Conservation (phyloP, 2,113 vertebrate genomes). For the Caranx melampygus region DNA sequence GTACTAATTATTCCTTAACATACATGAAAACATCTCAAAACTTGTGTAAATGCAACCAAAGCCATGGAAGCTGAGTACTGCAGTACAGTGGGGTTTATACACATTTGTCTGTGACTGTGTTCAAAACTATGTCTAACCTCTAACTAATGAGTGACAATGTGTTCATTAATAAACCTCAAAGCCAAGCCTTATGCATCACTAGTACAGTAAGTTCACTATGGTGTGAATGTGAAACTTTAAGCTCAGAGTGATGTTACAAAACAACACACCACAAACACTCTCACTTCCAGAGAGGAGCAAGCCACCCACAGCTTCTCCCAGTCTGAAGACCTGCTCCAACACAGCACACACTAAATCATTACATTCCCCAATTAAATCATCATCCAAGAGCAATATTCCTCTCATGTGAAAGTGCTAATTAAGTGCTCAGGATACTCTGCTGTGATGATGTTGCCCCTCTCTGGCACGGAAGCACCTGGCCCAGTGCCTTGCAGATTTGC, state of each 20-base stretch:
- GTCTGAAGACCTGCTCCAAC: conserved; percentile 60
- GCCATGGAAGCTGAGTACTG: too few species aligned
- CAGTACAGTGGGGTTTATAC: too few species aligned
- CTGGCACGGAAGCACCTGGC: conserved; percentile 57
- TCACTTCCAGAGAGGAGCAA: conserved; percentile 15
- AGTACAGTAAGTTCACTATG: background rate
- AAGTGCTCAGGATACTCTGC: conserved; percentile 56
- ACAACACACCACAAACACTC: conserved; percentile 12
- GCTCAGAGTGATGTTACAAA: conserved; percentile 33
- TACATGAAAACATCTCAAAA: too few species aligned
- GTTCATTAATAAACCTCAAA: background rate
- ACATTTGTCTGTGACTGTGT: too few species aligned
- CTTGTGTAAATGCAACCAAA: too few species aligned
- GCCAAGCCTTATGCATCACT: background rate
- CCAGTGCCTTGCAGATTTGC: background rate
- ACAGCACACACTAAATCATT: conserved; percentile 60
- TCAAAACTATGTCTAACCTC: background rate
- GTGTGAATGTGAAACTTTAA: background rate
- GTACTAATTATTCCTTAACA: too few species aligned
- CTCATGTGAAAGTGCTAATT: conserved; percentile 62
- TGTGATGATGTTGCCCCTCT: background rate
- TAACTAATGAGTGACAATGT: background rate
- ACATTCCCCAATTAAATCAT: conserved; percentile 71
- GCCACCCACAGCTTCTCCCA: conserved; percentile 44
- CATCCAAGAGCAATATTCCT: conserved; percentile 52